Conservation (phyloP, 1,140 invertebrate species). For the Brachionus sp. region DNA sequence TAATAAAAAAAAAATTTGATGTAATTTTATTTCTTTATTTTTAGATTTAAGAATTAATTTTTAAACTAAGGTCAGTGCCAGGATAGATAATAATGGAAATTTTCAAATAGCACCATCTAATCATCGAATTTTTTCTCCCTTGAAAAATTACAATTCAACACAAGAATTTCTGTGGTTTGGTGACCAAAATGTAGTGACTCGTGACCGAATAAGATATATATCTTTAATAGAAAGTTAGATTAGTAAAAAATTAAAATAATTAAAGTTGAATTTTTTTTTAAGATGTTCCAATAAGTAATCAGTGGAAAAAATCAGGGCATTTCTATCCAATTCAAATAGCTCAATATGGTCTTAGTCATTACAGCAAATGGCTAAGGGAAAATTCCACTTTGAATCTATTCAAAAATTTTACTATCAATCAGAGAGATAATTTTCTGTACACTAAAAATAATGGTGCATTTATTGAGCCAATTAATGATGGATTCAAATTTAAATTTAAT, state of each 20-base stretch:
- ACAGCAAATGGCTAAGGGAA: conserved; percentile 85
- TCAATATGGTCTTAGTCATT: conserved; percentile 93
- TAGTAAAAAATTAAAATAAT: background rate
- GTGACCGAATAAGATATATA: conserved; percentile 91
- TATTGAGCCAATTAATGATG: background rate
- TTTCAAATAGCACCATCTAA: background rate
- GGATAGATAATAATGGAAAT: background rate
- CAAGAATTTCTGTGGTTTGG: conserved; percentile 21
- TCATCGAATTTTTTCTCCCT: background rate
- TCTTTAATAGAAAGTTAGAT: conserved; percentile 73
- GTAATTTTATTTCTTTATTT: background rate
- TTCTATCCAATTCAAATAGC: conserved; percentile 98
- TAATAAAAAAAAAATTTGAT: conserved; percentile 19
- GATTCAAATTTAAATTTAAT: conserved; percentile 13
- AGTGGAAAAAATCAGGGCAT: conserved; percentile 84
- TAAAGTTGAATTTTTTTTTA: background rate
- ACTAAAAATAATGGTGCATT: background rate
- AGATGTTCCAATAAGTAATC: conserved; percentile 85
- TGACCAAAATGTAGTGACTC: conserved; percentile 76
- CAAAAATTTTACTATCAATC: background rate
- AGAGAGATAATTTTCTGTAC: background rate
- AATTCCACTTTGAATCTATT: conserved; percentile 64
- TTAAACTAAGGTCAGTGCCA: background rate
- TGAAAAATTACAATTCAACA: background rate
- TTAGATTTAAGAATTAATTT: background rate